A percentile compares a stretch with the other conserved stretches of the same genome.
Evolutionary conservation across 2,113 vertebrate species (phyloP).

Genomic region (Candoia aspera): DNA sequence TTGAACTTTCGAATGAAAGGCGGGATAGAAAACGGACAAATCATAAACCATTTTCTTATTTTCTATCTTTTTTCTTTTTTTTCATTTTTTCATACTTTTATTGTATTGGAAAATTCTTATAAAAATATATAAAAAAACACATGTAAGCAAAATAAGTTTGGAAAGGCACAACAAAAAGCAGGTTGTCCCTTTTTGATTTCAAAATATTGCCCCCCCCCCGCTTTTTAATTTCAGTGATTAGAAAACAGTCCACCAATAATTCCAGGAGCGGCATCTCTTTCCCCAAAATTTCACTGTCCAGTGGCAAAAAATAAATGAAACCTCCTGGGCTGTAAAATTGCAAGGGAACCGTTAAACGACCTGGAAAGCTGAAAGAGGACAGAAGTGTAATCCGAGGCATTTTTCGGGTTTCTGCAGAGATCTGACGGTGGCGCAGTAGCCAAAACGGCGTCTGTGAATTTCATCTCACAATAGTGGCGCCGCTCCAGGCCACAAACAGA

Average conservation of each 20-base stretch:
- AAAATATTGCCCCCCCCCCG: too few species aligned
- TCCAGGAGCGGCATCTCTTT: background rate
- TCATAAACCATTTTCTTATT: background rate
- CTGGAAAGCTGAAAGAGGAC: background rate
- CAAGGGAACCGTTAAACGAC: background rate
- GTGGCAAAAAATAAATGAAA: background rate
- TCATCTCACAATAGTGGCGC: background rate
- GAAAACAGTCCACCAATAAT: background rate
- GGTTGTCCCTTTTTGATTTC: background rate
- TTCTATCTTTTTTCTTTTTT: background rate
- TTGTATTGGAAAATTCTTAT: background rate
- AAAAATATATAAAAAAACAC: background rate
- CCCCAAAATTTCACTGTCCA: background rate
- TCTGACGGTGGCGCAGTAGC: background rate
- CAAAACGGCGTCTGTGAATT: background rate
- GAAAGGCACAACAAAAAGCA: background rate
- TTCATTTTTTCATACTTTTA: background rate
- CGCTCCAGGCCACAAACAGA: background rate
- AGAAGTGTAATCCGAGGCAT: background rate
- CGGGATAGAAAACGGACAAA: background rate
- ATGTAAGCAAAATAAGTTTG: background rate
- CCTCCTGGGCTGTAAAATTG: background rate
- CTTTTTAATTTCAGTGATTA: background rate
- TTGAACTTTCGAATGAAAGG: background rate
- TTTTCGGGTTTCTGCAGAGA: background rate